These are phyloP conservation scores for Proctacanthus coquilletti DNA, from an alignment of 1,140 invertebrate genomes.

Conservation along the genomic window DNA sequence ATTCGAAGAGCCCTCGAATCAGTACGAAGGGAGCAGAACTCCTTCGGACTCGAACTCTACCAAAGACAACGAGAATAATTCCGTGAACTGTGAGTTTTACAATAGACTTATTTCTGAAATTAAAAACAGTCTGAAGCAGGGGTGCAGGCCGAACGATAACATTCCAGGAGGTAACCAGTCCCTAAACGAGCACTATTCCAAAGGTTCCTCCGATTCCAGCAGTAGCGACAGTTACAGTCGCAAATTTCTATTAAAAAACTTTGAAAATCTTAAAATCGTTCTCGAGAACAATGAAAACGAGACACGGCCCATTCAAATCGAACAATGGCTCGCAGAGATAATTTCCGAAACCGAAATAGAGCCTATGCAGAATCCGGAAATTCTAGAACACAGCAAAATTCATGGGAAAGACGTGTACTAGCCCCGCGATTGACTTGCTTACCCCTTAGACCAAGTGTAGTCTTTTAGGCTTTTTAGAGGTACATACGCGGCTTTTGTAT, in stretches of 20 bases:
- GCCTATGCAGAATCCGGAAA: slow-evolving; percentile 35
- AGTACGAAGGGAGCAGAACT: slow-evolving; percentile 2
- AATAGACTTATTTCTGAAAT: slow-evolving; percentile 26
- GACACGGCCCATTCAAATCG: slow-evolving; percentile 35
- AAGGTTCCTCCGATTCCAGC: slow-evolving; percentile 1
- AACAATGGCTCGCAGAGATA: slow-evolving; percentile 39
- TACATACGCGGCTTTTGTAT: too few relatives aligned
- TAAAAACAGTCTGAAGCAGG: slow-evolving; percentile 22
- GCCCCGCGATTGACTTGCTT: too few relatives aligned
- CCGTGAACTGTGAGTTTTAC: slow-evolving; percentile 25
- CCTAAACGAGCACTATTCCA: too few relatives aligned
- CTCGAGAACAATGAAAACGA: slow-evolving; percentile 21
- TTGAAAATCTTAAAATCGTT: slow-evolving; percentile 24
- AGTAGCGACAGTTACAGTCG: not conserved
- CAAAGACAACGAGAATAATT: slow-evolving; percentile 5
- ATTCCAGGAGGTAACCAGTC: too few relatives aligned
- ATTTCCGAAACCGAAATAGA: slow-evolving; percentile 38
- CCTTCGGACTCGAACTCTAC: not conserved
- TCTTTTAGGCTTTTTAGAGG: too few relatives aligned
- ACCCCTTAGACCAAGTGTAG: too few relatives aligned
- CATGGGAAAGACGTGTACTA: slow-evolving; percentile 11
- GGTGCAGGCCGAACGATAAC: slow-evolving; percentile 10
- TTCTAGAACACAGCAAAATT: slow-evolving; percentile 31
- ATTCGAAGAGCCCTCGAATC: slow-evolving; percentile 4
- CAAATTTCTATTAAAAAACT: slow-evolving; percentile 21